Conservation (phyloP, 2,113 vertebrate genomes). For the Dipodomys stephensi region DNA sequence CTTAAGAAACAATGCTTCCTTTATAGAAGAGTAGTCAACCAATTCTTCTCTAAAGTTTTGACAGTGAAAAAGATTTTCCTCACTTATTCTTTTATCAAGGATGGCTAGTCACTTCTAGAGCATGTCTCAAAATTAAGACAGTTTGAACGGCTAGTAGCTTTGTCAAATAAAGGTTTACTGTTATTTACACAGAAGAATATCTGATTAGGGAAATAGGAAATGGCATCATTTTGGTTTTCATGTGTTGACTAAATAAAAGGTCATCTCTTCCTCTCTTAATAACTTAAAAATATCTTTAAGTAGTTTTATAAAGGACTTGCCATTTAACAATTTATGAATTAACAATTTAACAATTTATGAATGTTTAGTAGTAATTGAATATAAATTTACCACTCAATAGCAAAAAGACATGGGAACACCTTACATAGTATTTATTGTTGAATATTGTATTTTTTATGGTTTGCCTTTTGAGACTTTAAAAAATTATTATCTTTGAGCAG, state of each 20-base stretch:
- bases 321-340: too few relatives aligned
- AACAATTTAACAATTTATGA: too few relatives aligned
- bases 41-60: background rate
- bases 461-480: too few relatives aligned
- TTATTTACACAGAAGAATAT: background rate
- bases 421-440: too few relatives aligned
- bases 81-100: background rate
- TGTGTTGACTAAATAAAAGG: background rate
- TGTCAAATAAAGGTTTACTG: background rate
- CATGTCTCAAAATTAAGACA: background rate
- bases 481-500: too few relatives aligned
- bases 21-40: background rate
- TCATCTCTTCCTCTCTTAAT: too few relatives aligned
- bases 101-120: background rate
- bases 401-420: too few relatives aligned
- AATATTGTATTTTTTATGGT: too few relatives aligned
- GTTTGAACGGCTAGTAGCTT: background rate
- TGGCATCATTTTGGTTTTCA: background rate
- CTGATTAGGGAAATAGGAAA: background rate
- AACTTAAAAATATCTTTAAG: too few relatives aligned
- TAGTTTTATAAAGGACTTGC: too few relatives aligned
- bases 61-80: background rate
- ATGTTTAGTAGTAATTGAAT: too few relatives aligned
- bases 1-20: constrained; percentile 12
- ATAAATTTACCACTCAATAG: too few relatives aligned